Conservation (phyloP, 2,797 vertebrate genomes). For the Poeciliopsis infans region DNA sequence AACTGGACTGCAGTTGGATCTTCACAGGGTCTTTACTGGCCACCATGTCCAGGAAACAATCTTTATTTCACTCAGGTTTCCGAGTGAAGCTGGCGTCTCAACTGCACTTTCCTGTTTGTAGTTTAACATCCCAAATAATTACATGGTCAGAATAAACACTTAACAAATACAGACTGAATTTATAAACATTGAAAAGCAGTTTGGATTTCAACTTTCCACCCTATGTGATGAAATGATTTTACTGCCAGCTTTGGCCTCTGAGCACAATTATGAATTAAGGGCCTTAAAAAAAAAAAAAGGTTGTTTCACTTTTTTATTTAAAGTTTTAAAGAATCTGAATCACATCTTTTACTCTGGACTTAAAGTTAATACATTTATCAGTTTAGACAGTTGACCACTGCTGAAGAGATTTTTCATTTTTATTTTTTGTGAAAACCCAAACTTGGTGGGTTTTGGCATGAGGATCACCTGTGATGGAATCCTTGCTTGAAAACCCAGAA, state of each 20-base stretch:
- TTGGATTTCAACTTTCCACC: background rate
- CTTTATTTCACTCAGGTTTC: background rate
- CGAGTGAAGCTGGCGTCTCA: background rate
- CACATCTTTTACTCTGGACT: background rate
- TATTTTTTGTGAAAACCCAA: background rate
- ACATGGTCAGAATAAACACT: background rate
- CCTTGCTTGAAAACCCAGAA: background rate
- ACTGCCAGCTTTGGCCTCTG: background rate
- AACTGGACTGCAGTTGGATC: background rate
- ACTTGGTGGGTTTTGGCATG: background rate
- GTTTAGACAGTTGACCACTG: background rate
- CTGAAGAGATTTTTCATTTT: background rate
- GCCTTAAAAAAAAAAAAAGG: background rate
- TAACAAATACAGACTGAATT: background rate
- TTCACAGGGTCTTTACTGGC: background rate
- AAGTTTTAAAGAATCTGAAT: background rate
- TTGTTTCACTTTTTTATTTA: background rate
- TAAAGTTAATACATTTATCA: background rate
- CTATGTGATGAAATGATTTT: background rate
- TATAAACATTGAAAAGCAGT: background rate
- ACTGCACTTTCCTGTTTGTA: background rate
- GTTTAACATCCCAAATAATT: background rate
- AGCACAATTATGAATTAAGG: background rate
- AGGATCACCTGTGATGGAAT: background rate
- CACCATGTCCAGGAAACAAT: background rate